phyloP scores from a whole-genome alignment of 2,888 invertebrate species.

The Polyommatus icarus region DNA sequence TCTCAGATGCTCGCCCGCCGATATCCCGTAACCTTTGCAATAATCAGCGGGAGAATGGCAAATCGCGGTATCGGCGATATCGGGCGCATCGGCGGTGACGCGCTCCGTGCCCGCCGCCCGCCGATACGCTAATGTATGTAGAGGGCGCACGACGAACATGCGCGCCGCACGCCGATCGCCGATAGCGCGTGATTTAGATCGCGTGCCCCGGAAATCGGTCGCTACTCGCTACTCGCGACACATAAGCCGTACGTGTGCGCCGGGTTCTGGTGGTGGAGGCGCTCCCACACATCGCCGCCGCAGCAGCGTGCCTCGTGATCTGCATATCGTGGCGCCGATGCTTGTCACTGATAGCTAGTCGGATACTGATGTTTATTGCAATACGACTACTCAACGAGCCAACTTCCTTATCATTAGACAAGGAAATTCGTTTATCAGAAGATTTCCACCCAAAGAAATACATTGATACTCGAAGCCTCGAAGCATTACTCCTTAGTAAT shows the following conservation, averaged over 20 bases:
- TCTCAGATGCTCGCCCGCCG: conserved; percentile 21
- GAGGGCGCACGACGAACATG: conserved; percentile 39
- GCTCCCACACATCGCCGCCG: neutral
- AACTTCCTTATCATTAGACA: neutral
- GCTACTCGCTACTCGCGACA: neutral
- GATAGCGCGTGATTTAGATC: conserved; percentile 40
- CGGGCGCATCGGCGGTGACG: conserved; percentile 28
- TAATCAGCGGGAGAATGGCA: conserved; percentile 30
- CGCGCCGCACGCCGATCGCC: conserved; percentile 36
- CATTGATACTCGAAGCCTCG: too few relatives aligned
- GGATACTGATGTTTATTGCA: neutral
- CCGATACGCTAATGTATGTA: conserved; percentile 40
- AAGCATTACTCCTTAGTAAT: too few relatives aligned
- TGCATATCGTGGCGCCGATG: neutral
- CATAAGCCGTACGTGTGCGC: neutral
- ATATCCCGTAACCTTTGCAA: conserved; percentile 18
- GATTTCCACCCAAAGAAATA: neutral
- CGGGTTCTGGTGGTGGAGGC: neutral
- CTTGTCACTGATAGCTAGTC: conserved; percentile 1
- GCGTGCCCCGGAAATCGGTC: conserved; percentile 33
- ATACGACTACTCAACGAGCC: neutral
- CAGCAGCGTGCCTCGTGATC: neutral
- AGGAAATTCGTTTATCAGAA: neutral
- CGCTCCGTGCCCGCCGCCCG: conserved; percentile 31
- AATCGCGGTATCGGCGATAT: conserved; percentile 20